A percentile compares a stretch with the other conserved stretches of the same genome.
phyloP scores from a whole-genome alignment of 2,797 vertebrate genomes.

The Notolepis coatsorum region DNA sequence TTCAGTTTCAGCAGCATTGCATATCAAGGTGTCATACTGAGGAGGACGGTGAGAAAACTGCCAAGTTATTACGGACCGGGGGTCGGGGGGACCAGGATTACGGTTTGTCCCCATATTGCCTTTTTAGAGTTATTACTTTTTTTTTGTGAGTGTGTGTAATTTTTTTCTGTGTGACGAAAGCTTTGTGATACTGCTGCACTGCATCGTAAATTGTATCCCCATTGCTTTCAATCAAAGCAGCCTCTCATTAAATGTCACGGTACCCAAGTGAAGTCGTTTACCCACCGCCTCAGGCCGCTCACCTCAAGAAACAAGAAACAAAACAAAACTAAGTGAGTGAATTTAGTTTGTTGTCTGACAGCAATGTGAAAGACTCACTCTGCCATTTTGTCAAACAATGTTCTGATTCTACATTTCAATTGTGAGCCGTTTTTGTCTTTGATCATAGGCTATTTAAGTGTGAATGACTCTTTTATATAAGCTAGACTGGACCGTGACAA shows the following conservation, averaged over 20 bases:
- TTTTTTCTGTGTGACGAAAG: conserved; percentile 68
- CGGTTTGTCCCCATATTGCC: conserved; percentile 66
- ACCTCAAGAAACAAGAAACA: conserved; percentile 28
- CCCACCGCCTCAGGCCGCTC: conserved; percentile 35
- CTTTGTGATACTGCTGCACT: conserved; percentile 62
- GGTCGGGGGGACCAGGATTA: conserved; percentile 43
- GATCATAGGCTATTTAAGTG: conserved; percentile 42
- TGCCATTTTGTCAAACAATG: conserved; percentile 26
- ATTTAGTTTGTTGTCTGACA: conserved; percentile 42
- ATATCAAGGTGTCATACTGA: conserved; percentile 56
- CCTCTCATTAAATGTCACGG: conserved; percentile 56
- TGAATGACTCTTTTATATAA: conserved; percentile 50
- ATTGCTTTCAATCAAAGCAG: conserved; percentile 52
- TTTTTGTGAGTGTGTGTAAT: conserved; percentile 58
- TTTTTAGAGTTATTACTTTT: conserved; percentile 70
- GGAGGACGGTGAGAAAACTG: conserved; percentile 58
- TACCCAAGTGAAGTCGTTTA: conserved; percentile 57
- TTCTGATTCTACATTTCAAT: conserved; percentile 46
- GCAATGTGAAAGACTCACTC: conserved; percentile 36
- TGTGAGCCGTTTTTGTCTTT: conserved; percentile 51
- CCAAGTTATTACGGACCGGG: conserved; percentile 60
- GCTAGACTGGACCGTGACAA: conserved; percentile 38
- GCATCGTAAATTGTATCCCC: conserved; percentile 43
- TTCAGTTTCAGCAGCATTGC: conserved; percentile 42
- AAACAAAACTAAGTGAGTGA: conserved; percentile 30